Percentiles rank a stretch among this genome's conserved stretches.
These are phyloP conservation scores for Riptortus pedestris DNA, from an alignment of 1,140 invertebrate genomes.

Conservation along the genomic window DNA sequence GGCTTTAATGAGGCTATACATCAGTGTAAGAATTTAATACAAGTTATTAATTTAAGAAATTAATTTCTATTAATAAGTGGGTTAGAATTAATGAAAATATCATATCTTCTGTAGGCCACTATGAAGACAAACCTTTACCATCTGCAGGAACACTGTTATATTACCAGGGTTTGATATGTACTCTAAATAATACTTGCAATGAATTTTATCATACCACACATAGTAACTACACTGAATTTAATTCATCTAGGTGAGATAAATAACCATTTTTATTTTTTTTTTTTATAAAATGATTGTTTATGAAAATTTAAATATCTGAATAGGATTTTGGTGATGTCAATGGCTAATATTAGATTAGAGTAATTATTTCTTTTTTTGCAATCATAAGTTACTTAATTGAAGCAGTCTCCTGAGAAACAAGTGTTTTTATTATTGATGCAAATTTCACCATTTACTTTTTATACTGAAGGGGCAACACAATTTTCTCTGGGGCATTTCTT, in stretches of 20 bases:
- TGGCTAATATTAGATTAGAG: too few relatives aligned
- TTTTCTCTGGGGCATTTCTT: too few relatives aligned
- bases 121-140: constrained; percentile 48
- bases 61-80: too few relatives aligned
- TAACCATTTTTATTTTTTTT: not conserved
- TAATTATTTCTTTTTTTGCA: too few relatives aligned
- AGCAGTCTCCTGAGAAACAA: too few relatives aligned
- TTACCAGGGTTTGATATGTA: constrained; percentile 44
- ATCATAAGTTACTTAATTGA: too few relatives aligned
- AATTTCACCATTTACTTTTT: too few relatives aligned
- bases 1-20: constrained; percentile 37
- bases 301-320: too few relatives aligned
- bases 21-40: constrained; percentile 40
- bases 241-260: constrained; percentile 12
- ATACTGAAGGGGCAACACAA: too few relatives aligned
- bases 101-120: constrained; percentile 42
- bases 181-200: constrained; percentile 48
- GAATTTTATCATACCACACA: constrained; percentile 20
- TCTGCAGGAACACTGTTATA: constrained; percentile 47
- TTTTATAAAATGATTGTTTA: not conserved
- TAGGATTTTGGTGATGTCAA: too few relatives aligned
- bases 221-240: constrained; percentile 12
- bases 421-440: too few relatives aligned
- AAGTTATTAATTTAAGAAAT: not conserved
- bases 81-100: not conserved